A percentile compares a stretch with the other conserved stretches of the same genome.
These are phyloP conservation scores for Eupelmus urozonus DNA, from an alignment of 2,888 invertebrate species.

Conservation along the genomic window DNA sequence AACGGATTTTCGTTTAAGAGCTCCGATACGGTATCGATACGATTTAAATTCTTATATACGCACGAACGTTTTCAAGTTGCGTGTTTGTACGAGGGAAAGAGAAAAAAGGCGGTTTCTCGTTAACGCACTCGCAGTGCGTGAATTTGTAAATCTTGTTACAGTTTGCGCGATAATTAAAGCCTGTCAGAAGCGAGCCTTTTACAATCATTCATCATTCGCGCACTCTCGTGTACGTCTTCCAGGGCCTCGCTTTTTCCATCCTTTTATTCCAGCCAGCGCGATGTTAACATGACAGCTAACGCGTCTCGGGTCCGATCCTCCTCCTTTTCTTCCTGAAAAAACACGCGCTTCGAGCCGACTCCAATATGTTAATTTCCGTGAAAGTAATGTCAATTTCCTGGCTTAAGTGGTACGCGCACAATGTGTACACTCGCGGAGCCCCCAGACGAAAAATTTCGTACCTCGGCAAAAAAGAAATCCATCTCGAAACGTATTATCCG, in stretches of 20 bases:
- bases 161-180: background rate
- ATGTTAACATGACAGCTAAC: slow-evolving; percentile 38
- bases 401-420: slow-evolving; percentile 20
- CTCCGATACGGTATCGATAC: too few species aligned
- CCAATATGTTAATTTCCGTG: slow-evolving; percentile 46
- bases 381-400: slow-evolving; percentile 50
- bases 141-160: background rate
- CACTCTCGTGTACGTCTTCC: too few species aligned
- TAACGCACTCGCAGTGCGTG: too few species aligned
- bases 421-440: background rate
- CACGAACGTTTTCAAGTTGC: too few species aligned
- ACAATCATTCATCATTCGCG: slow-evolving; percentile 1
- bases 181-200: slow-evolving; percentile 21
- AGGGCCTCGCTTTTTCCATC: slow-evolving; percentile 18
- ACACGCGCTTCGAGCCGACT: background rate
- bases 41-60: too few species aligned
- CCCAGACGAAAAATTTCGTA: background rate
- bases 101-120: too few species aligned
- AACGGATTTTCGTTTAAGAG: too few species aligned
- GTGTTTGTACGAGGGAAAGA: too few species aligned
- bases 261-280: background rate
- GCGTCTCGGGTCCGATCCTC: background rate
- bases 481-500: slow-evolving; percentile 12
- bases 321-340: background rate
- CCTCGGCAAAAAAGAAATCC: slow-evolving; percentile 26